phyloP scores from a whole-genome alignment of 2,797 vertebrate genomes.

The Myotis vivesi region DNA sequence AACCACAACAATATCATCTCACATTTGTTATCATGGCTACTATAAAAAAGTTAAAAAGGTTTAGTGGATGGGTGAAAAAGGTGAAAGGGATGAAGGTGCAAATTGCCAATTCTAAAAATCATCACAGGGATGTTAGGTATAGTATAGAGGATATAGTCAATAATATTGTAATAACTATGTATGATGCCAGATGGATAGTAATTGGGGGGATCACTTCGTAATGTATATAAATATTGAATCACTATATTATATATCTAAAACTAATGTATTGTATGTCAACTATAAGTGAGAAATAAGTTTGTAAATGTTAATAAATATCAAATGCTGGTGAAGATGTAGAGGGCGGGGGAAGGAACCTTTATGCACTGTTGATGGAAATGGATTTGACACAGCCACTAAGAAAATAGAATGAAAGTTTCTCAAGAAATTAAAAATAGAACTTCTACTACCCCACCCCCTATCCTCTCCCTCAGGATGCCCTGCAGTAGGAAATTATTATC shows the following conservation, averaged over 20 bases:
- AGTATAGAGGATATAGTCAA: background rate
- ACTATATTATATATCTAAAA: background rate
- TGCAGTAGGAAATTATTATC: background rate
- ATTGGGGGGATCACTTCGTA: background rate
- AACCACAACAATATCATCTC: background rate
- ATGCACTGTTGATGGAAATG: background rate
- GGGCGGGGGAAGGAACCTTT: background rate
- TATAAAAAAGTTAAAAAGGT: background rate
- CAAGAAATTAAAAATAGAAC: background rate
- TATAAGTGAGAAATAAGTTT: background rate
- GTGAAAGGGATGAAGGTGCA: background rate
- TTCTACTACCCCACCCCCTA: fast-evolving
- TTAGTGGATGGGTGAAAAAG: background rate
- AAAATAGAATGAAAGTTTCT: background rate
- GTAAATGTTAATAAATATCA: background rate
- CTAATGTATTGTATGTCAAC: background rate
- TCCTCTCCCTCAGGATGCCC: background rate
- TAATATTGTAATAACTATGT: background rate
- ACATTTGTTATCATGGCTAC: background rate
- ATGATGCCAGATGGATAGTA: background rate
- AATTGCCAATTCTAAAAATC: background rate
- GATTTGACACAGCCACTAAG: background rate
- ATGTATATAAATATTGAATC: background rate
- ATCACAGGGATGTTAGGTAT: background rate
- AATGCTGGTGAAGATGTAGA: background rate